These are phyloP conservation scores for Melanotaenia duboulayi DNA, from an alignment of 2,113 vertebrate species.

Conservation along the genomic window DNA sequence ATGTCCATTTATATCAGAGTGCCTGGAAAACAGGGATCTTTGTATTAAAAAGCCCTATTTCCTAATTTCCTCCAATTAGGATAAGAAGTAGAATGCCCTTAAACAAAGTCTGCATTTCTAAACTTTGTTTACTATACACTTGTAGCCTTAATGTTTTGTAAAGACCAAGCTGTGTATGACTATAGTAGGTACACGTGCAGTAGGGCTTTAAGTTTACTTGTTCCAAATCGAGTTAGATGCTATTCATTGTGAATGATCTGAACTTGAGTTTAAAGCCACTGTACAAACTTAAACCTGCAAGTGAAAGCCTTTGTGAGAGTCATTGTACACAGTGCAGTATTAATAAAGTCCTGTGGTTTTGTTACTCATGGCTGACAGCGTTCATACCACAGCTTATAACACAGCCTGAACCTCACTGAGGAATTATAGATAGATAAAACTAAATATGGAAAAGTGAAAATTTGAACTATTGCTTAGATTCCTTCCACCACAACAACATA, in stretches of 20 bases:
- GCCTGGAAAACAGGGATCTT: background rate
- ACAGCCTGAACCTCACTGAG: conserved; percentile 43
- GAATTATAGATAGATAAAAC: conserved; percentile 56
- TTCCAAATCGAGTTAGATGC: background rate
- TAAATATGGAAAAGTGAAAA: conserved; percentile 38
- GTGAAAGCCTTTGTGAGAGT: conserved; percentile 6
- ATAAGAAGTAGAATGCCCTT: background rate
- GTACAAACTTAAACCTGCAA: conserved; percentile 39
- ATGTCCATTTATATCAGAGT: background rate
- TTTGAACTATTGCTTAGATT: conserved; percentile 29
- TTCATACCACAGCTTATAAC: conserved; percentile 26
- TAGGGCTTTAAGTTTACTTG: background rate
- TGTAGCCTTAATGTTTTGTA: background rate
- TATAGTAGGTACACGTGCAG: background rate
- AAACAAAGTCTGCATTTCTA: background rate
- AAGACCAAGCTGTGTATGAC: background rate
- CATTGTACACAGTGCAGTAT: conserved; percentile 37
- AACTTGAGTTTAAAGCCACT: conserved; percentile 35
- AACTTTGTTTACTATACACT: background rate
- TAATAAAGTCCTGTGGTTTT: conserved; percentile 29
- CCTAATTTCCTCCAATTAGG: no score
- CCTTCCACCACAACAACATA: no score
- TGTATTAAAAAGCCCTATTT: no score
- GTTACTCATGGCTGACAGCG: conserved; percentile 40
- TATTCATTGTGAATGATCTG: conserved; percentile 48